Base-by-base conservation (phyloP, 2,888 invertebrate genomes). In the Cataglyphis albicans region DNA sequence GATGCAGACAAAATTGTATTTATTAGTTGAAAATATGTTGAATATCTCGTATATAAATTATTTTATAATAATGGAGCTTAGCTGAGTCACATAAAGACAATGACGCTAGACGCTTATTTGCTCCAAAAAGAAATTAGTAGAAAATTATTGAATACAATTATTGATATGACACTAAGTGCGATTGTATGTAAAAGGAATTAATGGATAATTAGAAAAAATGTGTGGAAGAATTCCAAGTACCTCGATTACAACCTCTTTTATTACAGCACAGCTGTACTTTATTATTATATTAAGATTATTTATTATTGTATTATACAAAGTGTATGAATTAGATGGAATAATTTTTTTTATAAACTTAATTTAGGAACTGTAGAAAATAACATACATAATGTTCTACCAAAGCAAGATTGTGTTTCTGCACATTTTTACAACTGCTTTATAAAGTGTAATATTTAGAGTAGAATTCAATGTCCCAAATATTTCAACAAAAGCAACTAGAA, bases 71-170 rank as follows among this genome's bases (percentile, higher is more conserved):
- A 86, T 44, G 89, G 91, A 91, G 92, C 90, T 90, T 91, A 89
- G 92, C 92, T 76, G 92, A 92, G 92, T 92, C 92, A 68, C 67
- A 18, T 12, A 59, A 82, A 82, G 91, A 92, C 92, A 80, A 93
- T 93, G 92, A 92, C 85, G 93, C 93, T 93, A 93, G 91, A 93
- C 93, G 93, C 93, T 93, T 93, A 93, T 90, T 91, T 90, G 92
- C 93, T 93, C 92, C 90, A 87, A 81, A 83, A 75, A 84, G 81
- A 90, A 89, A 90, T 90, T 86, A 85, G 86, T 87, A 88, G 88
- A 87, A 87, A 89, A 88, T 86, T 70, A 67, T 88, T 88, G 57
- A 90, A 68, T n/a, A 41, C 6, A 55, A 86, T 83, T 84, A 84
- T 75, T 25, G 48, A 87, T 89, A 88, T 87, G 87, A 93, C 91